Percentiles rank a stretch among this genome's conserved stretches.
Conservation (phyloP, 2,888 invertebrate species). For the Drosophila testacea region DNA sequence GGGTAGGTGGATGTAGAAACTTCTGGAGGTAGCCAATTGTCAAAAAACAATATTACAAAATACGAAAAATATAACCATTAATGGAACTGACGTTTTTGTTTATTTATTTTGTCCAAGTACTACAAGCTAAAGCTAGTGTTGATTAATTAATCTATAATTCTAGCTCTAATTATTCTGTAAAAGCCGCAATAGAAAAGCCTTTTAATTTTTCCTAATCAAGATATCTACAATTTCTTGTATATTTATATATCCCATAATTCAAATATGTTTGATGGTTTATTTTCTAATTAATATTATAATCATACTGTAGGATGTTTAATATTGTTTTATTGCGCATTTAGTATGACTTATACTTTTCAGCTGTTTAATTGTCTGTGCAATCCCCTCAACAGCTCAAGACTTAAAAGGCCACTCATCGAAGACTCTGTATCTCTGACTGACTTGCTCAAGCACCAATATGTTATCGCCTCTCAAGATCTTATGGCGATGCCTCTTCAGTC, state of each 20-base stretch:
- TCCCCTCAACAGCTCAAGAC: slow-evolving; percentile 39
- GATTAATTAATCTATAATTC: too few species aligned
- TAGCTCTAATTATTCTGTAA: too few species aligned
- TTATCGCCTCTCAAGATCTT: slow-evolving; percentile 67
- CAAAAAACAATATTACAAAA: too few species aligned
- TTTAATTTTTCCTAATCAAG: too few species aligned
- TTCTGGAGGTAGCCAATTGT: not conserved
- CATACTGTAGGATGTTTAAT: not conserved
- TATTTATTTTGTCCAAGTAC: not conserved
- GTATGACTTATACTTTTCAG: not conserved
- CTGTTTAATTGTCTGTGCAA: slow-evolving; percentile 18
- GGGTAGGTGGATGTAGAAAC: slow-evolving; percentile 46
- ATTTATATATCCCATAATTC: too few species aligned
- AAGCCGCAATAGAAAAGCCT: too few species aligned
- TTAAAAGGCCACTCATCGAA: slow-evolving; percentile 21
- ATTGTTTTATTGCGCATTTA: slow-evolving; percentile 5
- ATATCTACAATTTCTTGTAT: too few species aligned
- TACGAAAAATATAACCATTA: not conserved
- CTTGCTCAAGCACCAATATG: slow-evolving; percentile 60
- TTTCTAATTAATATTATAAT: too few species aligned
- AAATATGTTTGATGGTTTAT: too few species aligned
- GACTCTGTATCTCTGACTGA: slow-evolving; percentile 32
- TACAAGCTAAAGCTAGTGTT: too few species aligned
- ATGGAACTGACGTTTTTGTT: not conserved
- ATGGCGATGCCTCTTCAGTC: slow-evolving; percentile 20